Evolutionary conservation across 2,113 vertebrate species (phyloP).

Genomic region (Cinclus mexicanus): DNA sequence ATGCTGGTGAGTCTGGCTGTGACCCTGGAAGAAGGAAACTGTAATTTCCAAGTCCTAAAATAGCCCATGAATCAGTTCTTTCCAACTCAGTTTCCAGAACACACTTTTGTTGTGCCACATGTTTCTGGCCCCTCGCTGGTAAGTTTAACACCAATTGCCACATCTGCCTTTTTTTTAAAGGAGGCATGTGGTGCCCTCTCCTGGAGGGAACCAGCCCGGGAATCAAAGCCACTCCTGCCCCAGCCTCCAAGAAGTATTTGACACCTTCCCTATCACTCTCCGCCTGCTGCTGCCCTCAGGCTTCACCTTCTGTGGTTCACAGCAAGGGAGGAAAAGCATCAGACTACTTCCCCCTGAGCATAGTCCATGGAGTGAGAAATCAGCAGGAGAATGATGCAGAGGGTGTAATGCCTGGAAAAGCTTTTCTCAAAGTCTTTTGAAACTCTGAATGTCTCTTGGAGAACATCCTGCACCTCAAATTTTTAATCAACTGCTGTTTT

Average conservation of each 20-base stretch:
- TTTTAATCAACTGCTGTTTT: neutral
- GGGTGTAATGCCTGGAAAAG: neutral
- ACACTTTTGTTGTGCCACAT: neutral
- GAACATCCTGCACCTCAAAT: neutral
- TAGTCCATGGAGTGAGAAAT: neutral
- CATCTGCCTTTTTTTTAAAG: neutral
- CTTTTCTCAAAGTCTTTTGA: neutral
- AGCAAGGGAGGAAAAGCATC: neutral
- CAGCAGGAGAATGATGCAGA: constrained; percentile 35
- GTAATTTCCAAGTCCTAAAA: neutral
- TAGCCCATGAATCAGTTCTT: neutral
- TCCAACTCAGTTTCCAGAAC: neutral
- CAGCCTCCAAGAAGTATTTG: neutral
- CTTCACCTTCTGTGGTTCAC: neutral
- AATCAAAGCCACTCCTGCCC: neutral
- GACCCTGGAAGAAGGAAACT: neutral
- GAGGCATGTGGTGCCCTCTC: constrained; percentile 62
- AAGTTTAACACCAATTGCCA: constrained; percentile 9
- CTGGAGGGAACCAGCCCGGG: constrained; percentile 17
- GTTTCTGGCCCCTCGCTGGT: neutral
- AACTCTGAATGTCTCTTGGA: neutral
- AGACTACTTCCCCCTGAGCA: neutral
- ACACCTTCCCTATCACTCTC: neutral
- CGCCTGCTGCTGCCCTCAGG: neutral
- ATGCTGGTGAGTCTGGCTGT: neutral